Evolutionary conservation across 2,888 invertebrate species (phyloP).

Genomic region (Ernsta delagoae): DNA sequence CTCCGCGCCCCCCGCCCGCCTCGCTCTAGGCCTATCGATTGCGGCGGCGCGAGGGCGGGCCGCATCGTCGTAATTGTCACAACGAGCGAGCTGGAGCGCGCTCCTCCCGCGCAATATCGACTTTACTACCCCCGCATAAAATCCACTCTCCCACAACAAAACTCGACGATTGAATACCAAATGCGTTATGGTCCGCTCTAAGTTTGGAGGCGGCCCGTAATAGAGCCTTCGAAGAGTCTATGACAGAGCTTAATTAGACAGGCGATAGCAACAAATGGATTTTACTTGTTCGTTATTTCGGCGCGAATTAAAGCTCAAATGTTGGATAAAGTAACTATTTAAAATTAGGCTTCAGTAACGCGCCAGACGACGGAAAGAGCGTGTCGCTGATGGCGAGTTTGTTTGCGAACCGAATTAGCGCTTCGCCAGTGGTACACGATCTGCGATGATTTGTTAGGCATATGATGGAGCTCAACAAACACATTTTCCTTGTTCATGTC

Average conservation of each 20-base stretch:
- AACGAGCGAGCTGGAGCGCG: conserved; percentile 73
- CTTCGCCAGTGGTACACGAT: neutral
- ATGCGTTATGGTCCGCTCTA: conserved; percentile 80
- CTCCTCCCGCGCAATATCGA: conserved; percentile 70
- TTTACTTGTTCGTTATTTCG: conserved; percentile 79
- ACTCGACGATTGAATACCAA: conserved; percentile 71
- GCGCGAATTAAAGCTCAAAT: conserved; percentile 53
- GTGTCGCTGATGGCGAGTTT: conserved; percentile 36
- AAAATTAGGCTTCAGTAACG: conserved; percentile 53
- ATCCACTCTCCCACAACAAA: conserved; percentile 54
- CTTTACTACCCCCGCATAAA: conserved; percentile 73
- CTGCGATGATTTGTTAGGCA: conserved; percentile 28
- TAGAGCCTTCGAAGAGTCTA: conserved; percentile 84
- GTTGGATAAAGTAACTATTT: conserved; percentile 51
- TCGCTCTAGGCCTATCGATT: conserved; percentile 89
- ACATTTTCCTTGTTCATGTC: neutral
- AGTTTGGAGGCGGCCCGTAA: conserved; percentile 82
- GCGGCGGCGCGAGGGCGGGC: conserved; percentile 86
- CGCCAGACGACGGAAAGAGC: conserved; percentile 43
- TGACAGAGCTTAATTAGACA: conserved; percentile 85
- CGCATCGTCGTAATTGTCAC: conserved; percentile 84
- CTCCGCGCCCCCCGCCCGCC: too few relatives aligned
- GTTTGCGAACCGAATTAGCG: conserved; percentile 33
- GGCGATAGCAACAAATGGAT: conserved; percentile 81
- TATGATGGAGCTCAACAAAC: neutral